These are phyloP conservation scores for Takifugu rubripes DNA, from an alignment of 2,797 vertebrate species.

Conservation along the genomic window DNA sequence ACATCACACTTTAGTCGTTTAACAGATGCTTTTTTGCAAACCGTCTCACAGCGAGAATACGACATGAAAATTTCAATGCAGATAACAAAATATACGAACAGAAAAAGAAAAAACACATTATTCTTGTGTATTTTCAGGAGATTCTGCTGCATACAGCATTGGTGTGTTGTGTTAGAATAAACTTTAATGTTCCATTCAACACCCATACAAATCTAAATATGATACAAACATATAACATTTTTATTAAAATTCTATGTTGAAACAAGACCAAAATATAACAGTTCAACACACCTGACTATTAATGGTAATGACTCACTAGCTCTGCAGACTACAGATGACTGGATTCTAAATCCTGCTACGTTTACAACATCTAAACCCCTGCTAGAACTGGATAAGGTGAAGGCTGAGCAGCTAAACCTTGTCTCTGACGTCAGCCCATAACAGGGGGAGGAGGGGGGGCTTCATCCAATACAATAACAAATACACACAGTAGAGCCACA, in stretches of 20 bases:
- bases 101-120: neutral
- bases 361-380: constrained; percentile 53
- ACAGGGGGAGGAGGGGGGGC: constrained; percentile 36
- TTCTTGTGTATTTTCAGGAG: neutral
- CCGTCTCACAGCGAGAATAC: no score
- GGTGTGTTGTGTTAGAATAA: no score
- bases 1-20: no score
- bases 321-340: constrained; percentile 16
- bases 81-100: neutral
- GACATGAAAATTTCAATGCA: no score
- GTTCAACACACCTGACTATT: constrained; percentile 4
- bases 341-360: constrained; percentile 40
- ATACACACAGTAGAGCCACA: constrained; percentile 6
- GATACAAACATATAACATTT: constrained; percentile 43
- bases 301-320: constrained; percentile 21
- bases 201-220: no score
- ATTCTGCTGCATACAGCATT: no score
- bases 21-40: no score
- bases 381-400: constrained; percentile 46
- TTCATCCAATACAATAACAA: constrained; percentile 30
- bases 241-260: constrained; percentile 33
- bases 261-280: constrained; percentile 19
- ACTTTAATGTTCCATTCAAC: no score
- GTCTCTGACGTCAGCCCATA: constrained; percentile 54
- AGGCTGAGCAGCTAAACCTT: constrained; percentile 51